Evolutionary conservation across 2,113 vertebrate genomes (phyloP).

Genomic region (Nettapus auritus): DNA sequence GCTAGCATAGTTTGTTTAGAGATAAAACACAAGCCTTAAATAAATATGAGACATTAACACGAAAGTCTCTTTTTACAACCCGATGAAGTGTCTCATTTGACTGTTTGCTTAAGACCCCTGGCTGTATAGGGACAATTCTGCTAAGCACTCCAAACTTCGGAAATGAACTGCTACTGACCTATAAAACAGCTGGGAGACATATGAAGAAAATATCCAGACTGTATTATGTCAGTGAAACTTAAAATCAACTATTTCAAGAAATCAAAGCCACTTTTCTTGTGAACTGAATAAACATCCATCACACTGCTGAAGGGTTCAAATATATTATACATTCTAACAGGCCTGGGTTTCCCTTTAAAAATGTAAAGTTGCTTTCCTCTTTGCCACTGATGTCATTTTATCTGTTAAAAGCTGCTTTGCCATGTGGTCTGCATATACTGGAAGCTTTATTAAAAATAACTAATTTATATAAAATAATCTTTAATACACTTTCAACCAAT

Average conservation of each 20-base stretch:
- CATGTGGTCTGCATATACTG: fast-evolving
- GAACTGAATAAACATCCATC: neutral
- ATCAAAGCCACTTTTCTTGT: neutral
- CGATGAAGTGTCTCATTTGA: neutral
- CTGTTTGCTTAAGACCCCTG: neutral
- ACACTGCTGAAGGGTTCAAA: neutral
- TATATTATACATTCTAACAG: neutral
- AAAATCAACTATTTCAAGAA: neutral
- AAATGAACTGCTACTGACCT: neutral
- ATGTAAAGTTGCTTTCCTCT: neutral
- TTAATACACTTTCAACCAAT: neutral
- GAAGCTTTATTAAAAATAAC: neutral
- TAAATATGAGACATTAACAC: neutral
- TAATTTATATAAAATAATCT: neutral
- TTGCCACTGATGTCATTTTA: neutral
- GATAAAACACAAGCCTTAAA: neutral
- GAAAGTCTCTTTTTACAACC: neutral
- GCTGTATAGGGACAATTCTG: neutral
- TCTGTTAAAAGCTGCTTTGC: neutral
- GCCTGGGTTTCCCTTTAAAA: neutral
- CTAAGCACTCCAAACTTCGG: neutral
- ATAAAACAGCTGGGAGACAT: neutral
- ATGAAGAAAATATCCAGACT: neutral
- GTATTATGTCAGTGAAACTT: neutral
- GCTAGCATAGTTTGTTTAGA: neutral